These are phyloP conservation scores for Sesia bembeciformis DNA, from an alignment of 2,888 invertebrate genomes.

Conservation along the genomic window DNA sequence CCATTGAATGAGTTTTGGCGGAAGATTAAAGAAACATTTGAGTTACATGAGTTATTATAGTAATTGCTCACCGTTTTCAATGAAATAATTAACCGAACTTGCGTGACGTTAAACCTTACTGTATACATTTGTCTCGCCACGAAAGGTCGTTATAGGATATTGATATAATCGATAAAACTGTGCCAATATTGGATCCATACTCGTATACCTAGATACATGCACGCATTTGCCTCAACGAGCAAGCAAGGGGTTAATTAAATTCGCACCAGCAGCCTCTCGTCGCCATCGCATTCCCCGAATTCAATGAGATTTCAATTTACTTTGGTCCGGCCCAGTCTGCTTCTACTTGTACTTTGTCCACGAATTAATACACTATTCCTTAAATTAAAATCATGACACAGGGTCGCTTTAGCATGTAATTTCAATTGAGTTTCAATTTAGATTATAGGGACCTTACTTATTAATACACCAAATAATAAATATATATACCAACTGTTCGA, in stretches of 20 bases:
- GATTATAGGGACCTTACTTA: not conserved
- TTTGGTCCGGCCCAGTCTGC: slow-evolving; percentile 53
- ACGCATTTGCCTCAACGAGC: slow-evolving; percentile 52
- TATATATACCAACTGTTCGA: too few relatives aligned
- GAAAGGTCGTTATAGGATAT: not conserved
- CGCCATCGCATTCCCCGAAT: slow-evolving; percentile 66
- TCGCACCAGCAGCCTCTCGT: slow-evolving; percentile 67
- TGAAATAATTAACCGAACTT: too few relatives aligned
- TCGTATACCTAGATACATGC: slow-evolving; percentile 21
- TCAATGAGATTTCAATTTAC: slow-evolving; percentile 74
- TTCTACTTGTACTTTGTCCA: slow-evolving; percentile 35
- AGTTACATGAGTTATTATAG: too few relatives aligned
- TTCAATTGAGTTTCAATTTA: slow-evolving; percentile 4
- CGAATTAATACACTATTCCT: slow-evolving; percentile 47
- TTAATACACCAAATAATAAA: too few relatives aligned
- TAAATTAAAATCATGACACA: slow-evolving; percentile 25
- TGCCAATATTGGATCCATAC: slow-evolving; percentile 4
- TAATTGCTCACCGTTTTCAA: too few relatives aligned
- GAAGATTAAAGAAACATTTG: too few relatives aligned
- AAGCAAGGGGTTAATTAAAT: slow-evolving; percentile 72
- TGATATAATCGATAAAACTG: not conserved
- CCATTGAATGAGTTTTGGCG: too few relatives aligned
- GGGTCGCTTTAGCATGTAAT: slow-evolving; percentile 8
- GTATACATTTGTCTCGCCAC: not conserved
- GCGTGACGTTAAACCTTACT: too few relatives aligned